Percentiles rank a stretch among this genome's conserved stretches.
Evolutionary conservation across 37 sponge, comb jelly and placozoan species (phyloP).

Genomic region (Hormiphora californensis): DNA sequence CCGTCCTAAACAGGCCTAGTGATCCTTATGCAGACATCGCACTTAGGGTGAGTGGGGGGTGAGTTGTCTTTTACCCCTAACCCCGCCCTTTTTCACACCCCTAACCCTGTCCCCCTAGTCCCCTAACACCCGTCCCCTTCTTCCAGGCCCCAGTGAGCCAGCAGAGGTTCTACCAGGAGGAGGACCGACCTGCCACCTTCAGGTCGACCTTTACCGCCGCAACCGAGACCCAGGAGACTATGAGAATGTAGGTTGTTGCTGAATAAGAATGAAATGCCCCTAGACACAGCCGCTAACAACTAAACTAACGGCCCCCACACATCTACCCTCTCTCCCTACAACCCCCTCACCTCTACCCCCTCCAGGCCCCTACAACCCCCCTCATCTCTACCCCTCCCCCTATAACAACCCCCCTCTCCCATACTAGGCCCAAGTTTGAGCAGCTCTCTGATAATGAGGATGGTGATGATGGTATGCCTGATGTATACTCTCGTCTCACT

Average conservation of each 20-base stretch:
- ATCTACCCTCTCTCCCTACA: no score
- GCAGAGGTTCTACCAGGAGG: neutral
- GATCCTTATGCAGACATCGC: slow-evolving; percentile 39
- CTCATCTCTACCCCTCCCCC: neutral
- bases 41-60: neutral
- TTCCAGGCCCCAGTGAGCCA: neutral
- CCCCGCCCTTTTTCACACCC: neutral
- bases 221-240: no score
- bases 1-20: neutral
- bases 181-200: slow-evolving; percentile 47
- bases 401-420: neutral
- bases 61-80: neutral
- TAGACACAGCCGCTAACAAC: no score
- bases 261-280: no score
- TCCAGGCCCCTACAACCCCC: neutral
- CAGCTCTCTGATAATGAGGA: slow-evolving; percentile 12
- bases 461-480: neutral
- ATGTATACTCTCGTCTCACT: slow-evolving; percentile 25
- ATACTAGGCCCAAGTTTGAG: slow-evolving; percentile 44
- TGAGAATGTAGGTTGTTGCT: no score
- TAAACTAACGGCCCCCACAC: no score
- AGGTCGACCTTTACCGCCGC: slow-evolving; percentile 5
- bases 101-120: neutral
- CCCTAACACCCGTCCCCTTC: neutral
- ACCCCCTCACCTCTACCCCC: no score